phyloP scores from a whole-genome alignment of 2,113 vertebrate genomes.

The Lasiurus cinereus region DNA sequence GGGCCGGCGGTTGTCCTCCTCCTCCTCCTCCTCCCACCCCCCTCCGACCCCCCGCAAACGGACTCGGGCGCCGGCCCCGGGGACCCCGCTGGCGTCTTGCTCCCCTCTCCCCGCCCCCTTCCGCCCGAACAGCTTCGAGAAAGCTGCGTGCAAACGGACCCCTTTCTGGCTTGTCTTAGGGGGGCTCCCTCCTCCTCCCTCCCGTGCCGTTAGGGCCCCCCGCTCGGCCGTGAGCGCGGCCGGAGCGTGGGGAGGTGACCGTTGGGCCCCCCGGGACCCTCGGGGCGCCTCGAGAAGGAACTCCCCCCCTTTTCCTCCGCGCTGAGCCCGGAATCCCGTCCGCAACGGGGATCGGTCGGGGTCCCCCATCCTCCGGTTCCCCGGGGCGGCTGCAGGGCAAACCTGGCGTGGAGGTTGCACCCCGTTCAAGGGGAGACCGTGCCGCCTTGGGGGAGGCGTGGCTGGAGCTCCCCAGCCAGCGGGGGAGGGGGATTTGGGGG shows the following conservation, averaged over 20 bases:
- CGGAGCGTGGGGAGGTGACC: background rate
- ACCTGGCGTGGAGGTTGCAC: too few species aligned
- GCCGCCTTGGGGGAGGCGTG: too few species aligned
- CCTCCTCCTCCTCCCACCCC: fast-evolving
- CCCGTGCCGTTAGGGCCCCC: background rate
- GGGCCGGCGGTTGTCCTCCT: background rate
- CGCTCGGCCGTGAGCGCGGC: background rate
- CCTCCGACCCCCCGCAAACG: background rate
- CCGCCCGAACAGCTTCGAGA: background rate
- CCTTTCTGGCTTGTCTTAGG: background rate
- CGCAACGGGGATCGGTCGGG: too few species aligned
- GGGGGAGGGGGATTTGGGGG: too few species aligned
- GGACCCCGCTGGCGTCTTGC: background rate
- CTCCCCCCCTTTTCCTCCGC: too few species aligned
- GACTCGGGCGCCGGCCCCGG: background rate
- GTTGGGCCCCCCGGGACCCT: background rate
- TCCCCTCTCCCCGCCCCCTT: background rate
- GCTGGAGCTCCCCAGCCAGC: too few species aligned
- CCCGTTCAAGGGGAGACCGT: too few species aligned
- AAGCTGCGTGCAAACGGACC: background rate
- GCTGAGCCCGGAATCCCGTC: background rate
- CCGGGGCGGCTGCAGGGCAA: too few species aligned
- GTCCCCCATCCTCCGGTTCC: too few species aligned
- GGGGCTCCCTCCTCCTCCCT: too few species aligned
- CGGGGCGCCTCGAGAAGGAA: too few species aligned